Conservation (phyloP, 2,888 invertebrate species). For the Polyommatus iphigenia region DNA sequence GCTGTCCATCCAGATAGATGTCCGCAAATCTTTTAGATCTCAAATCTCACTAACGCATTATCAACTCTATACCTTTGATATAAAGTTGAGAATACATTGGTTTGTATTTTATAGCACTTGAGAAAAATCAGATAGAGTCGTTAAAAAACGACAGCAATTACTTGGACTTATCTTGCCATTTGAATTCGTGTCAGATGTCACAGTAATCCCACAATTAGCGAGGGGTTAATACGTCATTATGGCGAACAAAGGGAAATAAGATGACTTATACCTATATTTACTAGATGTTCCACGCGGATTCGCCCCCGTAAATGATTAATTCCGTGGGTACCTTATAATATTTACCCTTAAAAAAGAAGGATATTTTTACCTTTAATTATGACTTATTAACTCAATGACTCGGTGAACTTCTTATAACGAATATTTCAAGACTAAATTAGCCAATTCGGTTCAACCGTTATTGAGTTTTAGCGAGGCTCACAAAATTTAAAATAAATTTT, state of each 20-base stretch:
- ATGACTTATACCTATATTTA: background rate
- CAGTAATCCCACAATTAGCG: slow-evolving; percentile 70
- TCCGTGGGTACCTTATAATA: no score
- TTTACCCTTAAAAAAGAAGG: no score
- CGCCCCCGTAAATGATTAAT: no score
- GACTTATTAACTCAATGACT: no score
- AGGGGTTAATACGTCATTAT: slow-evolving; percentile 48
- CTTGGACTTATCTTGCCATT: slow-evolving; percentile 64
- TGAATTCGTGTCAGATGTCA: slow-evolving; percentile 58
- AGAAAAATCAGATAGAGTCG: slow-evolving; percentile 70
- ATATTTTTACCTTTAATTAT: no score
- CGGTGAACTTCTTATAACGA: no score
- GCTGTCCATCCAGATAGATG: slow-evolving; percentile 76
- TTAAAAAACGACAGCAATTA: slow-evolving; percentile 78
- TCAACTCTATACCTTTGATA: slow-evolving; percentile 37
- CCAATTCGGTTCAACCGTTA: no score
- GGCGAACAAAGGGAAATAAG: background rate
- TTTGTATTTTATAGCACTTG: slow-evolving; percentile 49
- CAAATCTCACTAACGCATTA: slow-evolving; percentile 37
- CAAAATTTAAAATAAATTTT: no score
- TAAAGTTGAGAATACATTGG: slow-evolving; percentile 52
- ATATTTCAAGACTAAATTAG: no score
- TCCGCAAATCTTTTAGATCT: slow-evolving; percentile 46
- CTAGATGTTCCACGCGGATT: background rate
- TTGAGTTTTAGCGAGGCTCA: no score